Base-by-base conservation (phyloP, 2,888 invertebrate genomes). In the Bombylius major region DNA sequence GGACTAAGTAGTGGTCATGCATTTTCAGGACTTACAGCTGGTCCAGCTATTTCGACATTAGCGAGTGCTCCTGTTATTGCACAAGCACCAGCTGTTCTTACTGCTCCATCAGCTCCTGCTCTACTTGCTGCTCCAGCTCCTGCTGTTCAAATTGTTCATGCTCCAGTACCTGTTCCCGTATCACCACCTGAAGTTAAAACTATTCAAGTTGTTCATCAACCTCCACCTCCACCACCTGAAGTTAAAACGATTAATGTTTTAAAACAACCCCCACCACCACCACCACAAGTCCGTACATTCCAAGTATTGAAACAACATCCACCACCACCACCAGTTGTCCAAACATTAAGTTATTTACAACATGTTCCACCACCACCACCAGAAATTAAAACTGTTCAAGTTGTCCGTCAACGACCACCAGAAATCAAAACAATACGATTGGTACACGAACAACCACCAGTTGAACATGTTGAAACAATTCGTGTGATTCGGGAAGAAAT, bases 291-390 rank as follows among this genome's bases (percentile, higher is more conserved):
- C 6, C 49, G 45, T n/a, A 54, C 45, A 6, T 44, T 54, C 8
- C 54, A 54, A 34, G 23, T 54, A 9, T 44, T 50, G 7, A 49
- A 45, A 12, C 45, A 56, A 32, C 54, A 51, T 44, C 49, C 50
- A n/a, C 47, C 50, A 32, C 47, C 48, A 54, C 42, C 42, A 4
- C 54, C 51, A 33, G 51, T 54, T 45, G 39, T 54, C 4, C 47
- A 53, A 45, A 51, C 54, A 23, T 45, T 57, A 45, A 44, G 47
- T 49, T 33, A 51, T 32, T 51, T 57, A 13, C 44, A 57, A 46
- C 54, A 54, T 32, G 54, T 45, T 39, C 54, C 54, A 34, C 46
- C 55, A 33, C 51, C 55, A 33, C 51, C 36, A 13, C 55, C 55
- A 48, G 55, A 55, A 48, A 51, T 55, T 5, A 55, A 51, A 7